phyloP scores from a whole-genome alignment of 2,888 invertebrate species.

The Limnephilus rhombicus region DNA sequence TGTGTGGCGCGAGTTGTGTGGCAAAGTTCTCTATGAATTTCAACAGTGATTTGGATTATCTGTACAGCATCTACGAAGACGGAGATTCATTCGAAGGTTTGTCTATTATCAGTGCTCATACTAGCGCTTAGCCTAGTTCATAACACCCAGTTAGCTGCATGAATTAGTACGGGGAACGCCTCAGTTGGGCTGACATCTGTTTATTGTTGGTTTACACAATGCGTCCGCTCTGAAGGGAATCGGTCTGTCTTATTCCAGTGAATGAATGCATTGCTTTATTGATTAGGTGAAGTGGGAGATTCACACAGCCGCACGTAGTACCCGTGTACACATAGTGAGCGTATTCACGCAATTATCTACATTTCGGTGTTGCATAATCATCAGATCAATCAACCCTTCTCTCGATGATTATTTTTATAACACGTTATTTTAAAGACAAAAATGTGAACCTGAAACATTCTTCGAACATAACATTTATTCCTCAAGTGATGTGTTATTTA shows the following conservation, averaged over 20 bases:
- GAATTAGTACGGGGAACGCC: not conserved
- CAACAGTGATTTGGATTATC: constrained; percentile 4
- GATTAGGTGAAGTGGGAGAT: not conserved
- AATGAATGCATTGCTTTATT: constrained; percentile 30
- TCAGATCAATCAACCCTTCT: not conserved
- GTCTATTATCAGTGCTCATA: not conserved
- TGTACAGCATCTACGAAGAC: constrained; percentile 1
- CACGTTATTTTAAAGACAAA: not conserved
- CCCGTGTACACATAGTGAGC: not conserved
- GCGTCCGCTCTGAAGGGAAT: not conserved
- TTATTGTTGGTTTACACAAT: constrained; percentile 44
- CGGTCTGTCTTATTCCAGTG: not conserved
- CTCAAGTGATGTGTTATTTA: not conserved
- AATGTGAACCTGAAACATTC: not conserved
- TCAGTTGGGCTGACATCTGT: constrained; percentile 9
- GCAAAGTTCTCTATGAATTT: not conserved
- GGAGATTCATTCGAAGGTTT: constrained; percentile 11
- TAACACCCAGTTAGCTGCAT: not conserved
- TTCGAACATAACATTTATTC: not conserved
- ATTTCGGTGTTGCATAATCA: not conserved
- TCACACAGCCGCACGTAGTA: not conserved
- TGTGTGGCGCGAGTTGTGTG: not conserved
- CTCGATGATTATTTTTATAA: not conserved
- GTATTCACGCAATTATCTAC: not conserved
- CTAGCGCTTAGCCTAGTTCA: not conserved